phyloP scores from a whole-genome alignment of 2,888 invertebrate genomes.

The Acanthacorydalis orientalis region DNA sequence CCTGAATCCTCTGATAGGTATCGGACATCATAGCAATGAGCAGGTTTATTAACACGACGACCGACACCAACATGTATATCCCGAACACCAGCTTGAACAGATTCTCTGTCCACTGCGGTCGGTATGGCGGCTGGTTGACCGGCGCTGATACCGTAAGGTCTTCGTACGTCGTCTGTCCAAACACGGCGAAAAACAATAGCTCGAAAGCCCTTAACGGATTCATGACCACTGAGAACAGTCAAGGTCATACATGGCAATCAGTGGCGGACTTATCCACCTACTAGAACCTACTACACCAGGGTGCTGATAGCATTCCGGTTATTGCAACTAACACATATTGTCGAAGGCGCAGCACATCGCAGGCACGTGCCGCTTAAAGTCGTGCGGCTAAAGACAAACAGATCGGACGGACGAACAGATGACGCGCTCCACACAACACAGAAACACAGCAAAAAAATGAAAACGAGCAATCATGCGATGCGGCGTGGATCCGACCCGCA shows the following conservation, averaged over 20 bases:
- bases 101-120: slow-evolving; percentile 70
- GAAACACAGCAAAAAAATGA: not conserved
- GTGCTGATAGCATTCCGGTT: no score
- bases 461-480: no score
- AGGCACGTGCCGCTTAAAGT: no score
- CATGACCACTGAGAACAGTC: slow-evolving; percentile 51
- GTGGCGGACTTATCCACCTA: not conserved
- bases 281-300: not conserved
- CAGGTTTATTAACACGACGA: slow-evolving; percentile 95
- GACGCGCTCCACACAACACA: not conserved
- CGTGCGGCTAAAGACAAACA: slow-evolving; percentile 5
- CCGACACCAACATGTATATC: slow-evolving; percentile 93
- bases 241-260: slow-evolving; percentile 1
- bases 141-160: slow-evolving; percentile 41
- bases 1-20: slow-evolving; percentile 98
- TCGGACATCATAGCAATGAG: slow-evolving; percentile 99
- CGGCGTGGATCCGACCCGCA: no score
- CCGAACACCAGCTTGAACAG: slow-evolving; percentile 88
- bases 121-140: slow-evolving; percentile 46
- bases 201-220: slow-evolving; percentile 86
- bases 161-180: slow-evolving; percentile 81
- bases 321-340: no score
- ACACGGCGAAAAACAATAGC: slow-evolving; percentile 94
- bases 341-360: no score
- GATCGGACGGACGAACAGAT: not conserved